Percentiles rank a stretch among this genome's conserved stretches.
Conservation (phyloP, 2,113 vertebrate species). For the Hiodon tergisus region DNA sequence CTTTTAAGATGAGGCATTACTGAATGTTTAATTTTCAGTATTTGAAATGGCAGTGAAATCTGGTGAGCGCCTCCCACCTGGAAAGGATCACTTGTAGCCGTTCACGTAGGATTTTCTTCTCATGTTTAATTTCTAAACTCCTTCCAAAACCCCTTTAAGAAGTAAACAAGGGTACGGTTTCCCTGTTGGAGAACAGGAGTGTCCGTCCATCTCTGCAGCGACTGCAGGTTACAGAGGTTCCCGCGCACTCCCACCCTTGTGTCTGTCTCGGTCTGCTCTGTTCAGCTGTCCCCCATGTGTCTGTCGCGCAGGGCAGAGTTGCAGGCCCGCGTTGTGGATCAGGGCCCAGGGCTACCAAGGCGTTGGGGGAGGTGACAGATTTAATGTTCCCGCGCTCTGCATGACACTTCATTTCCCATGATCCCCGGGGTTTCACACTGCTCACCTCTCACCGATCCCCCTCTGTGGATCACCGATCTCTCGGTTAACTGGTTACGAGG, state of each 20-base stretch:
- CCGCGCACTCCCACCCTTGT: slow-evolving; percentile 27
- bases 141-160: background rate
- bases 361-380: slow-evolving; percentile 50
- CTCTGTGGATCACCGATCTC: background rate
- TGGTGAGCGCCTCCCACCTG: no score
- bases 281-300: slow-evolving; percentile 11
- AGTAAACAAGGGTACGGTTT: background rate
- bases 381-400: slow-evolving; percentile 41
- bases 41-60: no score
- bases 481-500: background rate
- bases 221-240: background rate
- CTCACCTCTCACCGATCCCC: background rate
- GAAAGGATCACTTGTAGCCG: background rate
- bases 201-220: background rate
- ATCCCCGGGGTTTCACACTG: background rate
- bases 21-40: no score
- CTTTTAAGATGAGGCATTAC: no score
- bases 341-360: slow-evolving; percentile 47
- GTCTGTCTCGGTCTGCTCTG: slow-evolving; percentile 30
- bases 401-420: slow-evolving; percentile 24
- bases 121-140: background rate
- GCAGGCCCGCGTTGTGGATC: slow-evolving; percentile 48
- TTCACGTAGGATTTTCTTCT: no score
- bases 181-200: background rate
- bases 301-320: slow-evolving; percentile 43